Evolutionary conservation across 2,113 vertebrate species (phyloP).

Genomic region (Eulacestoma nigropectus): DNA sequence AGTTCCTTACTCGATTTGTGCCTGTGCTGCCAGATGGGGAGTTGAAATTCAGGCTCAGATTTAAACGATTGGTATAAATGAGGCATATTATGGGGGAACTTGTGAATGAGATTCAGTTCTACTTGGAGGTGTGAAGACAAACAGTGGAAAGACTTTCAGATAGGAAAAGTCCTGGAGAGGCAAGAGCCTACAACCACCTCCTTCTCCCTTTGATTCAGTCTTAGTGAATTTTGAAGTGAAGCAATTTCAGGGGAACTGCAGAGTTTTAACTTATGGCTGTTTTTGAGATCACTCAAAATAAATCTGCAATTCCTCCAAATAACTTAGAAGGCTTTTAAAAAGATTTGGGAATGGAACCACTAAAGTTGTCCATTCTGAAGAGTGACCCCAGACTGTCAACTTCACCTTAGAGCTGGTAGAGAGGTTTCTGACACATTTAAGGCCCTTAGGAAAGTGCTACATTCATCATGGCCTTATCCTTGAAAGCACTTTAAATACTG

Average conservation of each 20-base stretch:
- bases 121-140: not conserved
- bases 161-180: not conserved
- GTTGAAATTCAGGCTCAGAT: not conserved
- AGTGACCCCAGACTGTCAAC: not conserved
- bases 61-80: not conserved
- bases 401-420: not conserved
- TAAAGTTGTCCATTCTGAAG: not conserved
- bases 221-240: not conserved
- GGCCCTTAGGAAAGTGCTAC: not conserved
- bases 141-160: not conserved
- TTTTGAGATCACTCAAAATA: not conserved
- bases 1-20: not conserved
- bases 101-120: not conserved
- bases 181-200: not conserved
- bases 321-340: not conserved
- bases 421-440: not conserved
- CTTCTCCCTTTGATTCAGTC: not conserved
- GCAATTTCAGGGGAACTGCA: not conserved
- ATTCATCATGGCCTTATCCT: not conserved
- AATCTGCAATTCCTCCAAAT: not conserved
- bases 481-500: not conserved
- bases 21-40: not conserved
- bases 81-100: not conserved
- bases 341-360: not conserved
- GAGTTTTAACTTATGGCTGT: not conserved